These are phyloP conservation scores for Micromussa lordhowensis DNA, from an alignment of 92 coral and sea anemone species.

Conservation along the genomic window DNA sequence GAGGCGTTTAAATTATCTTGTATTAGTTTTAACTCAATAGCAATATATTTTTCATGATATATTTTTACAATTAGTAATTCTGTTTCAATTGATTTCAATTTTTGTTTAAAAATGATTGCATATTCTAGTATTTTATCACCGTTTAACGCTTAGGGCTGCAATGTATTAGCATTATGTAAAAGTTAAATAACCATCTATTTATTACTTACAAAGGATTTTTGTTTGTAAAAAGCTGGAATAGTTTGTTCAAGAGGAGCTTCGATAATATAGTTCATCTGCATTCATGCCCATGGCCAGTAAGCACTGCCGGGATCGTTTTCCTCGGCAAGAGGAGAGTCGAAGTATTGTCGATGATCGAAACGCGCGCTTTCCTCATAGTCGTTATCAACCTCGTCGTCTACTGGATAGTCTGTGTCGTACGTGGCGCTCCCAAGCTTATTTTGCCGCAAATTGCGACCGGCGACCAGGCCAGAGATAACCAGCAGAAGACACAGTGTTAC, in stretches of 20 bases:
- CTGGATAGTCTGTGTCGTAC: neutral
- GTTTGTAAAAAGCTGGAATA: neutral
- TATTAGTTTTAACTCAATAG: too few species aligned
- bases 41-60: too few species aligned
- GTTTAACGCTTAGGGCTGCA: too few species aligned
- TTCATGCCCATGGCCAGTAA: too few species aligned
- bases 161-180: too few species aligned
- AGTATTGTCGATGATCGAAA: neutral
- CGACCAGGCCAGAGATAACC: neutral
- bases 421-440: neutral
- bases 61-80: too few species aligned
- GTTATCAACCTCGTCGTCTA: neutral
- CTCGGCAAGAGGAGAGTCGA: neutral
- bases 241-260: neutral
- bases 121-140: neutral
- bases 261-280: neutral
- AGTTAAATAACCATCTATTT: too few species aligned
- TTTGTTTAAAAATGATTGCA: neutral
- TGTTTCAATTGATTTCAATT: neutral
- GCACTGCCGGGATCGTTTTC: conserved; percentile 1
- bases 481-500: neutral
- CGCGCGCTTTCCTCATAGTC: neutral
- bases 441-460: neutral
- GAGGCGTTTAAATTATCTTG: too few species aligned
- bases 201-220: too few species aligned